These are phyloP conservation scores for Peromyscus californicus DNA, from an alignment of 2,113 vertebrate species.

Conservation along the genomic window DNA sequence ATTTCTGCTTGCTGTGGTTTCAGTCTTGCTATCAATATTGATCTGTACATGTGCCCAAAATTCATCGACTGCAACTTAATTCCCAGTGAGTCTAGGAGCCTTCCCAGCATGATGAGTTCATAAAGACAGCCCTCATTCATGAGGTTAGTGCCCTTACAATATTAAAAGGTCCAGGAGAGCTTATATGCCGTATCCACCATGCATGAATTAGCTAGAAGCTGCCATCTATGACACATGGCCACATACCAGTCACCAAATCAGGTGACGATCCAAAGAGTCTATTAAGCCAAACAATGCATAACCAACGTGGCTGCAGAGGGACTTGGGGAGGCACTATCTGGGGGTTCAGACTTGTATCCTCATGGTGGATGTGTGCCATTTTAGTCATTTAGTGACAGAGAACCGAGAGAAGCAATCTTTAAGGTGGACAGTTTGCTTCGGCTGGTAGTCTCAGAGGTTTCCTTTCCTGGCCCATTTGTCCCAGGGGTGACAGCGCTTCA, in stretches of 20 bases:
- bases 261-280: neutral
- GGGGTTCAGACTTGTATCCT: neutral
- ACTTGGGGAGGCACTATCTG: no score
- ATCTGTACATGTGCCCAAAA: neutral
- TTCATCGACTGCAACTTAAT: neutral
- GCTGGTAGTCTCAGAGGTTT: neutral
- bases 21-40: neutral
- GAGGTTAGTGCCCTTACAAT: no score
- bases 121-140: neutral
- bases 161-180: neutral
- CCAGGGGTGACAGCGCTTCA: neutral
- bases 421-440: neutral
- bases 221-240: neutral
- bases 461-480: neutral
- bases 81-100: neutral
- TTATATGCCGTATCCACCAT: no score
- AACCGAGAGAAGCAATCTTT: neutral
- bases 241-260: neutral
- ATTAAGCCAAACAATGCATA: neutral
- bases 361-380: neutral
- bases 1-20: neutral
- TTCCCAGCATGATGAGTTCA: neutral
- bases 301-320: no score
- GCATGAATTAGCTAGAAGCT: neutral
- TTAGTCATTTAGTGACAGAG: neutral